Base-by-base conservation (phyloP, 2,113 vertebrate genomes). In the Triplophysa tibetana region DNA sequence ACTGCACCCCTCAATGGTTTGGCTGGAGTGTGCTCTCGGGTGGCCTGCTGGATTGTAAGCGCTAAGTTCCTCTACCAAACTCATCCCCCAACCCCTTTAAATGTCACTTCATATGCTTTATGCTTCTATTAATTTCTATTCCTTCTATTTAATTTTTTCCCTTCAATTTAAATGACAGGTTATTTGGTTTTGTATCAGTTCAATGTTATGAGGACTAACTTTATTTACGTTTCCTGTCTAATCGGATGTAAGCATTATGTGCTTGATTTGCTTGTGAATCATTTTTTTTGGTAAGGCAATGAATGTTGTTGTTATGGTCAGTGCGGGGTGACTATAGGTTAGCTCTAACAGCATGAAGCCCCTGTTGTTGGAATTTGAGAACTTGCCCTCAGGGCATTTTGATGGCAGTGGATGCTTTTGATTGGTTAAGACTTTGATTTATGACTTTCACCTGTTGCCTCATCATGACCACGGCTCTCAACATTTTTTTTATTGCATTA, bases 1-100 rank as follows among this genome's bases (percentile, higher is more conserved):
- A 56, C 86, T 7, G 82, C 89, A 85, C 85, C 84, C 86, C 86
- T 87, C 81, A 88, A 87, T 88, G 90, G 90, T 88, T 94, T 94
- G 92, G 91, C 90, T 80, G 93, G 92, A 81, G 43, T 95, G 90
- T 96, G 94, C 58, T 90, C 92, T 89, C 92, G 91, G 19, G 94
- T 94, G 84, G 90, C 92, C 0, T 97, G 95, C 91, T 94, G 91
- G 93, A 95, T 93, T 68, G 93, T 96, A 96, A 98, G 93, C 90
- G 14, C 87, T 91, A 80, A 64, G 84, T 90, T 91, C 84, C 67
- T 82, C 54, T 52, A 48, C 79, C 69, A 14, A 62, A 78, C 62
- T 21, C 11, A 52, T 9, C 54, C 66, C 8, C 8, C 54, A 50
- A 33, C 23, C 62, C 70, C n/a, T 1, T 65, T 72, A 73, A 60